Evolutionary conservation across 2,113 vertebrate genomes (phyloP), one percentile per base, ranked within the genome.

Genomic region (Prunella fulvescens): DNA sequence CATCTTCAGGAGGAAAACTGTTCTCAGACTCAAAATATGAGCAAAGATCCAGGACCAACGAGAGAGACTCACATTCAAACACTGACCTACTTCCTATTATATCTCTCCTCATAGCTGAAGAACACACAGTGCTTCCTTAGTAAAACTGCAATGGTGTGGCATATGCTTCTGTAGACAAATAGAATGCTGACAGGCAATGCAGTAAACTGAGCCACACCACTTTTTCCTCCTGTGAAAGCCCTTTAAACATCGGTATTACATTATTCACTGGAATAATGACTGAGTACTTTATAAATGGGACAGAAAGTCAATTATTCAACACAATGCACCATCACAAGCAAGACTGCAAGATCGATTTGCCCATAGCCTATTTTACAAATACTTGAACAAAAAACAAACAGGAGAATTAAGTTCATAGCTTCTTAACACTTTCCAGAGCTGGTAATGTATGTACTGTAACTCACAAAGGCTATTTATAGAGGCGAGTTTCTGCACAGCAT

Each of bases 71-170:
- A 25, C 69, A 85, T 92, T 88, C 90, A 95, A 87, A 85, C 47
- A 92, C 42, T 95, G 91, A 93, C 91, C 91, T 96, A 96, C 80
- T 96, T 96, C 94, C 90, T 57, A 92, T 92, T 96, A 94, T 83
- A 96, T 93, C 79, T 88, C 35, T 74, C 67, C 80, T 88, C 90
- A 56, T 53, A 54, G 76, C 90, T 86, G 80, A 90, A 84, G 93
- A 95, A 78, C 88, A 92, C 74, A 47, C 44, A 90, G 85, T 39
- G 47, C 82, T 86, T 39, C 81, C 81, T 94, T 7, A 69, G 76
- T 48, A 78, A 67, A 95, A 74, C 90, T 56, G 79, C 93, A 95
- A 95, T 64, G 90, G 92, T 91, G 76, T 74, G 82, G 90, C 93
- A 95, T 95, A 95, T 94, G 92, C 90, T 94, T 53, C 84, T 95